Percentiles rank a stretch among this genome's conserved stretches.
Evolutionary conservation across 1,140 invertebrate genomes (phyloP).

Genomic region (Gryllus bimaculatus): DNA sequence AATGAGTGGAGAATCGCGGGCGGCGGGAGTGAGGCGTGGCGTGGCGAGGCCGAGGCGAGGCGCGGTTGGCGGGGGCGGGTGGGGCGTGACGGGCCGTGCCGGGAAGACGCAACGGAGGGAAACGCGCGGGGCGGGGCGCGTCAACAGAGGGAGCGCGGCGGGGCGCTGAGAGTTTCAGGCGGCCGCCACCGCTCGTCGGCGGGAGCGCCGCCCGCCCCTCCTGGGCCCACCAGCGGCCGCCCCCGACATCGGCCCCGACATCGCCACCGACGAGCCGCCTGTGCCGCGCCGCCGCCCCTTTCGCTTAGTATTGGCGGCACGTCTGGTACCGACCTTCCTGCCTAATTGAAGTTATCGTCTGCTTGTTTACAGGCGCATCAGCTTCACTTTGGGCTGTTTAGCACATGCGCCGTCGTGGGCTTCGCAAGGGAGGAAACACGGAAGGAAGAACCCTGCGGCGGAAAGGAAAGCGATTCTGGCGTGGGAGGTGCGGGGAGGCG

Average conservation of each 20-base stretch:
- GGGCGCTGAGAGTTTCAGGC: neutral
- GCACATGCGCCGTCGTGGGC: neutral
- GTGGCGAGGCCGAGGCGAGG: neutral
- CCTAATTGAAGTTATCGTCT: neutral
- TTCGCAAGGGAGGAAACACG: neutral
- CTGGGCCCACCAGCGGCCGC: no score
- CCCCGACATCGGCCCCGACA: no score
- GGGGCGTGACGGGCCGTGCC: no score
- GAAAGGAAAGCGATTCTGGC: neutral
- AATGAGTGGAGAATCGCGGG: neutral
- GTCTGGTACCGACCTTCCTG: neutral
- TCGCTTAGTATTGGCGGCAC: neutral
- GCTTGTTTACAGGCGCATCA: neutral
- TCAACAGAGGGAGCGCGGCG: no score
- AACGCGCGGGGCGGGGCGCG: no score
- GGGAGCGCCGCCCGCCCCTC: neutral
- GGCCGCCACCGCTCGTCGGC: neutral
- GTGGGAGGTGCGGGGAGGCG: no score
- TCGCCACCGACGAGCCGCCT: no score
- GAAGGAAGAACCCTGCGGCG: neutral
- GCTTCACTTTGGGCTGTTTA: neutral
- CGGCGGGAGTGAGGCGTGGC: no score
- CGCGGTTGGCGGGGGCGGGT: no score
- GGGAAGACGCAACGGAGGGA: neutral
- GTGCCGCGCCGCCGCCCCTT: neutral